These are phyloP conservation scores for Gasterosteus aculeatus DNA, from an alignment of 2,113 vertebrate genomes.

Conservation along the genomic window DNA sequence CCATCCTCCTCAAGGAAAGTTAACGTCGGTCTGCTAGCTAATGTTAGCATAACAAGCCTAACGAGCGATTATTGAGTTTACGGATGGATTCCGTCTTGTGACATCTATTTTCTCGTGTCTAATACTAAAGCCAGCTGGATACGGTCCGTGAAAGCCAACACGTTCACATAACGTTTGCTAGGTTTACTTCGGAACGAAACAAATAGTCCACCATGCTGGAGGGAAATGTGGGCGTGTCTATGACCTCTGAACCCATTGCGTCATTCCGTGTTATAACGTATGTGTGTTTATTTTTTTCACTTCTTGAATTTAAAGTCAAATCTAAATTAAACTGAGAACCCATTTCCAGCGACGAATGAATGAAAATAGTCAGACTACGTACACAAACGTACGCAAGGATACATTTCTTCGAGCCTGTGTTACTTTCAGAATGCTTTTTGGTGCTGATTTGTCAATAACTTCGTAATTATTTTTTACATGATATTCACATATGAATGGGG, in stretches of 20 bases:
- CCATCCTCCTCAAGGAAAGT: constrained; percentile 39
- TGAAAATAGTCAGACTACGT: too few species aligned
- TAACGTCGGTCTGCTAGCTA: constrained; percentile 17
- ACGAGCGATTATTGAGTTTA: not conserved
- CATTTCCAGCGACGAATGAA: too few species aligned
- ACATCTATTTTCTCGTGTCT: not conserved
- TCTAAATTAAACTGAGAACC: too few species aligned
- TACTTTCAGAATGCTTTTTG: too few species aligned
- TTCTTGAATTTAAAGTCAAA: too few species aligned
- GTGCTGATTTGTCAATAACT: too few species aligned
- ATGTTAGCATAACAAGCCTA: constrained; percentile 45
- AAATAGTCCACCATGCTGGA: constrained; percentile 6
- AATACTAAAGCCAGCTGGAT: accelerated
- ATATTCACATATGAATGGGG: too few species aligned
- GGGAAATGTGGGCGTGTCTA: constrained; percentile 14
- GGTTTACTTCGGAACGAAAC: not conserved
- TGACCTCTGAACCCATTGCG: constrained; percentile 31
- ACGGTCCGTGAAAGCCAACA: too few species aligned
- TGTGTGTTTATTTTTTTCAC: too few species aligned
- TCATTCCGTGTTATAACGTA: constrained; percentile 10
- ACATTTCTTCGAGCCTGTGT: too few species aligned
- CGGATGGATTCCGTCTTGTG: not conserved
- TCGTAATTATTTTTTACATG: too few species aligned
- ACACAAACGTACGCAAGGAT: too few species aligned
- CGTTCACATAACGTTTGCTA: not conserved